Percentiles rank a stretch among this genome's conserved stretches.
phyloP scores from a whole-genome alignment of 1,140 invertebrate species.

The Euura saliciscinereae region DNA sequence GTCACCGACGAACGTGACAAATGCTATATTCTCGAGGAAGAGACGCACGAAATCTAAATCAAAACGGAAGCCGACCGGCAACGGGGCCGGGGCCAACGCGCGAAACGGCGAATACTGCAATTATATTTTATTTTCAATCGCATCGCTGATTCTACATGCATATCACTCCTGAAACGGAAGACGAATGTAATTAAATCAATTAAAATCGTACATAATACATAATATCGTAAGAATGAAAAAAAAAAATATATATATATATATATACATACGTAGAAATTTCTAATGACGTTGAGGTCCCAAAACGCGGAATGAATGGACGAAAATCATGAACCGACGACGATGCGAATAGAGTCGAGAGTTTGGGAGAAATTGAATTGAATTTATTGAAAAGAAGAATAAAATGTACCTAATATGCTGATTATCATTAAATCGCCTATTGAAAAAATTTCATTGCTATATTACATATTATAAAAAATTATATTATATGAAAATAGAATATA shows the following conservation, averaged over 20 bases:
- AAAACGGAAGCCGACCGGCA: slow-evolving; percentile 48
- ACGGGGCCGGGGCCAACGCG: slow-evolving; percentile 38
- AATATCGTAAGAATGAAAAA: too few species aligned
- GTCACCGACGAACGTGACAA: slow-evolving; percentile 66
- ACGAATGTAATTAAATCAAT: slow-evolving; percentile 27
- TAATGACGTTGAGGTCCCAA: background rate
- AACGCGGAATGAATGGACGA: background rate
- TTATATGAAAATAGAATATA: slow-evolving; percentile 44
- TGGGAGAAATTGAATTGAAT: background rate
- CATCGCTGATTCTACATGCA: slow-evolving; percentile 48
- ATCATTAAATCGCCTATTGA: slow-evolving; percentile 47
- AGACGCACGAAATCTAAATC: slow-evolving; percentile 51
- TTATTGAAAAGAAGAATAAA: background rate
- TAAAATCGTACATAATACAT: background rate
- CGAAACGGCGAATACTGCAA: slow-evolving; percentile 41
- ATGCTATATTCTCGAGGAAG: slow-evolving; percentile 59
- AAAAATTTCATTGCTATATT: slow-evolving; percentile 42
- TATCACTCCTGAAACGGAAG: slow-evolving; percentile 52
- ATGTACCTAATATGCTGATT: slow-evolving; percentile 38
- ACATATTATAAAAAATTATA: slow-evolving; percentile 39
- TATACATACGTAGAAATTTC: background rate
- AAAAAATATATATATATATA: background rate
- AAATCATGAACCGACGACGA: background rate
- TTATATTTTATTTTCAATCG: slow-evolving; percentile 39
- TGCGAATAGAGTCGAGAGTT: background rate